phyloP scores from a whole-genome alignment of 2,888 invertebrate species.

The Hypena proboscidalis region DNA sequence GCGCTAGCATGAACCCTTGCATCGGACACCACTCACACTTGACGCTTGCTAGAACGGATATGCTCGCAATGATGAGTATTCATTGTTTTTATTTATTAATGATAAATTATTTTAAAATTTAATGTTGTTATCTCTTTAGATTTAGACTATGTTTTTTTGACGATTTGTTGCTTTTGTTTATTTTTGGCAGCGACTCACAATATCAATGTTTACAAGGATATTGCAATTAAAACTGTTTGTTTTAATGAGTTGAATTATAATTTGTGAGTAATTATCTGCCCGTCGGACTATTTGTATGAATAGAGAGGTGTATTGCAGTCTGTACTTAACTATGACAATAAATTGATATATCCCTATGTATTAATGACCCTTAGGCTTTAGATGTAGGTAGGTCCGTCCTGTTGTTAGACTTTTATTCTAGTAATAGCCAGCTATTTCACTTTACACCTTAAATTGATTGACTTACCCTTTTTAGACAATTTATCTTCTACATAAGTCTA shows the following conservation, averaged over 20 bases:
- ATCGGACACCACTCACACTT: slow-evolving; percentile 66
- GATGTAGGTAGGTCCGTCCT: slow-evolving; percentile 35
- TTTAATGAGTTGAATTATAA: slow-evolving; percentile 6
- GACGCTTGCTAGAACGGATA: slow-evolving; percentile 80
- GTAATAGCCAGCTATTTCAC: slow-evolving; percentile 9
- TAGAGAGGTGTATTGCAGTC: slow-evolving; percentile 6
- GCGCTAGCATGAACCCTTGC: slow-evolving; percentile 72
- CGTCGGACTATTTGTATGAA: slow-evolving; percentile 19
- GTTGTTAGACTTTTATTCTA: slow-evolving; percentile 20
- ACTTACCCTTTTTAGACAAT: no score
- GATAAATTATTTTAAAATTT: slow-evolving; percentile 40
- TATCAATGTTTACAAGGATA: slow-evolving; percentile 13
- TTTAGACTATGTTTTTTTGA: slow-evolving; percentile 40
- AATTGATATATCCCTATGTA: slow-evolving; percentile 26
- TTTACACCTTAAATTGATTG: no score
- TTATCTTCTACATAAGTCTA: no score
- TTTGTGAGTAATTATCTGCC: slow-evolving; percentile 17
- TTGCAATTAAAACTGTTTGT: slow-evolving; percentile 16
- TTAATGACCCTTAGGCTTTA: slow-evolving; percentile 16
- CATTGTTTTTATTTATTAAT: slow-evolving; percentile 76
- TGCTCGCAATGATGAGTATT: slow-evolving; percentile 85
- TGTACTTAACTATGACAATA: slow-evolving; percentile 39
- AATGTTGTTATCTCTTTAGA: slow-evolving; percentile 55
- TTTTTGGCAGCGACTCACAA: slow-evolving; percentile 23
- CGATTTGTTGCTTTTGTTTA: slow-evolving; percentile 24